Evolutionary conservation across 2,113 vertebrate species (phyloP).

Genomic region (Cyprinus carpio): DNA sequence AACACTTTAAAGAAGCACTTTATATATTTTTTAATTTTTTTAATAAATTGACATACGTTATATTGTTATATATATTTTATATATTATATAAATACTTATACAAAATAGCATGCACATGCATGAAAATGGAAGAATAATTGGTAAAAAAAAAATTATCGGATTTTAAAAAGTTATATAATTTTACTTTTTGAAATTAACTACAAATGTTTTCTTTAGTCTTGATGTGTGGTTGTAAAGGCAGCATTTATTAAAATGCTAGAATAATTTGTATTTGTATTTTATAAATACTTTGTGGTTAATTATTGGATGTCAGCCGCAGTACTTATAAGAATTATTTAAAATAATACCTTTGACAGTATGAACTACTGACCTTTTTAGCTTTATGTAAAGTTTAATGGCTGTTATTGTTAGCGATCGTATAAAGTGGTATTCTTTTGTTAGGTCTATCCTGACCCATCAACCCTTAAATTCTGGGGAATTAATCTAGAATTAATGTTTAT

Average conservation of each 20-base stretch:
- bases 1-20: too few relatives aligned
- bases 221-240: too few relatives aligned
- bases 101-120: neutral
- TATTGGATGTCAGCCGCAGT: neutral
- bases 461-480: neutral
- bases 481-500: neutral
- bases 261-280: too few relatives aligned
- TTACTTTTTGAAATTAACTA: too few relatives aligned
- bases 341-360: neutral
- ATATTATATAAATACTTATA: neutral
- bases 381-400: neutral
- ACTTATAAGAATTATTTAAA: neutral
- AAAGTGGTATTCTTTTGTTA: neutral
- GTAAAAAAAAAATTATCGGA: neutral
- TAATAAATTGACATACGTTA: too few relatives aligned
- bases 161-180: too few relatives aligned
- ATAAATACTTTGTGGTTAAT: neutral
- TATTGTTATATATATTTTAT: too few relatives aligned
- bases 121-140: neutral
- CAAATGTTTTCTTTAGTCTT: too few relatives aligned
- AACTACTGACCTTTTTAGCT: neutral
- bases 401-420: neutral
- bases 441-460: neutral
- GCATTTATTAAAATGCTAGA: too few relatives aligned
- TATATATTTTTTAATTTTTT: too few relatives aligned